Base-by-base conservation (phyloP, 2,888 invertebrate genomes). In the Kryphioiulus occultus region DNA sequence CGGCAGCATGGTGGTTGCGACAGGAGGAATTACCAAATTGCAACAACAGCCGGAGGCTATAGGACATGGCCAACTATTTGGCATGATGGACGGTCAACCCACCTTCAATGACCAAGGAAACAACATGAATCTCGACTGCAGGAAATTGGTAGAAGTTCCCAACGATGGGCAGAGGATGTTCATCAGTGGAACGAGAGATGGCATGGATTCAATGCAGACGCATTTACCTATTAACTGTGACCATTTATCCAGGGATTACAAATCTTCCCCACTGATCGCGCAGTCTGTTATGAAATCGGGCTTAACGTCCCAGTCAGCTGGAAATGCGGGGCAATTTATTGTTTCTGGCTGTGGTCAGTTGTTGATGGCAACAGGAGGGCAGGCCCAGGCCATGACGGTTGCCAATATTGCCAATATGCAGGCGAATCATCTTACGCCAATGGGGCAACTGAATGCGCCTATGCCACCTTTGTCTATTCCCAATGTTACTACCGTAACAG, bases 401-500 rank as follows among this genome's bases (percentile, higher is more conserved):
- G 88, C 90, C 30, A 90, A 89, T 88, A 88, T 90, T 78, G 89
- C 89, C 26, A 88, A 87, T 85, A 88, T 91, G 78, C 89, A 90
- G 85, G 89, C 89, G 85, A 90, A 89, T 32, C 90, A 90, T 85
- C 89, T 89, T 84, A 89, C 90, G 9, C 84, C 87, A 15, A 84
- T 87, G 35, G 87, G 85, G 15, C 86, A 83, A 19, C 89, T 91
- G 87, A 90, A 90, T 89, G 89, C 90, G 12, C 90, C 91, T 4
- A 91, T 91, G 90, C 91, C 91, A 86, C 91, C 91, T 7, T 88
- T 91, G 42, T 91, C 91, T 39, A 89, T 91, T 30, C 90, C 90
- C 7, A 90, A 91, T 84, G 91, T 91, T 32, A 91, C 91, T 82
- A 90, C 90, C 86, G 91, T 91, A 9, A 91, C 91, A 53, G 91